A percentile compares a stretch with the other conserved stretches of the same genome.
Evolutionary conservation across 2,888 invertebrate genomes (phyloP).

Genomic region (Euphydryas editha): DNA sequence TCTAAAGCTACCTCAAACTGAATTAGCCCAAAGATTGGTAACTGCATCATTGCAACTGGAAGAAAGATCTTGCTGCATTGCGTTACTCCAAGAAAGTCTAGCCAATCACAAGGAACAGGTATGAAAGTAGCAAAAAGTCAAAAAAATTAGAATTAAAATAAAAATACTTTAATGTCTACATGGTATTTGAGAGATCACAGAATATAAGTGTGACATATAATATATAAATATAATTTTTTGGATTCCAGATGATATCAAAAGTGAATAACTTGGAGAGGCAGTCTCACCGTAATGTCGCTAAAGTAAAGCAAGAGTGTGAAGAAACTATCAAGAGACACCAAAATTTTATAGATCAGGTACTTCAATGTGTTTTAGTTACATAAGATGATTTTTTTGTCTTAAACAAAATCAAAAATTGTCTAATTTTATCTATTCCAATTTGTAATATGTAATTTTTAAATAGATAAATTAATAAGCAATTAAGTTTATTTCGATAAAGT

Average conservation of each 20-base stretch:
- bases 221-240: not conserved
- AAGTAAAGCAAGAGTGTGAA: constrained; percentile 87
- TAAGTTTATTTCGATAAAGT: too few relatives aligned
- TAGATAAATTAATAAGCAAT: not conserved
- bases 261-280: constrained; percentile 75
- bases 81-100: constrained; percentile 84
- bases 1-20: constrained; percentile 81
- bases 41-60: constrained; percentile 84
- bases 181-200: too few relatives aligned
- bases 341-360: constrained; percentile 90
- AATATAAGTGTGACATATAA: too few relatives aligned
- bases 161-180: too few relatives aligned
- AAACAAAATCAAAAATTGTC: too few relatives aligned
- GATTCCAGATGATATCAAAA: constrained; percentile 73
- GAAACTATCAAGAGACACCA: constrained; percentile 90
- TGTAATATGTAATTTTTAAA: too few relatives aligned
- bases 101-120: constrained; percentile 82
- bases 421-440: too few relatives aligned
- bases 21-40: constrained; percentile 85
- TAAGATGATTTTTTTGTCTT: too few relatives aligned
- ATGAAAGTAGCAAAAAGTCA: too few relatives aligned
- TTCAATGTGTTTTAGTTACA: too few relatives aligned
- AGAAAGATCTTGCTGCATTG: constrained; percentile 84
- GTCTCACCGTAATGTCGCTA: constrained; percentile 66
- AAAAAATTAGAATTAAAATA: too few relatives aligned